Base-by-base conservation (phyloP, 2,113 vertebrate genomes). In the Phylloscopus trochilus region DNA sequence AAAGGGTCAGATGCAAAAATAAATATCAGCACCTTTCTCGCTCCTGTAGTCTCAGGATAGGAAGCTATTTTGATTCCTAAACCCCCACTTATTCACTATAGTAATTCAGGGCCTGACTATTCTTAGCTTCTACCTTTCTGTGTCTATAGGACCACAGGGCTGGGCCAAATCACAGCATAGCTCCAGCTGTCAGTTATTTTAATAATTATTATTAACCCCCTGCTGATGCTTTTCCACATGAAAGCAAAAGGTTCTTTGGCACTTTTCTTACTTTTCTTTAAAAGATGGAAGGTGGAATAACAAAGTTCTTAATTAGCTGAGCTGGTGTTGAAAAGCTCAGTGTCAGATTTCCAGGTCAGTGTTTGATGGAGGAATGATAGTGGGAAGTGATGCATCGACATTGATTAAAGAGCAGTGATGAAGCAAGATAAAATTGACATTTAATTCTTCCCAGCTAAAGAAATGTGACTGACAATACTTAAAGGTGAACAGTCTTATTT, bases 391-490 rank as follows among this genome's bases (percentile, higher is more conserved):
- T 90, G 94, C 90, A 95, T 91, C 55, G 81, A 93, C 96, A 97
- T 97, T 97, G 98, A 98, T 98, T 98, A 98, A 98, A 98, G 96
- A 97, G 88, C 91, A 94, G 89, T 95, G 97, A 97, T 97, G 97
- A 97, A 96, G 98, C 93, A 96, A 97, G 97, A 96, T 97, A 98
- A 98, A 97, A 98, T 91, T 96, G 97, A 97, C 97, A 97, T 96
- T 97, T 97, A 83, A 95, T 97, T 97, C 96, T 96, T 93, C 90
- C 76, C 37, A 91, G 87, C 52, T 81, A 88, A 96, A 91, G 95
- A 83, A 93, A 95, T 96, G 89, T 95, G 90, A 39, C 49, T 92
- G 95, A 95, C 89, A 83, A 87, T 95, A 96, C 90, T 94, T 95
- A 96, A 97, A 97, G 93, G 87, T 93, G 93, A 97, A 87, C 75